A percentile compares a stretch with the other conserved stretches of the same genome.
These are phyloP conservation scores for Pholis gunnellus DNA, from an alignment of 2,113 vertebrate genomes.

Conservation along the genomic window DNA sequence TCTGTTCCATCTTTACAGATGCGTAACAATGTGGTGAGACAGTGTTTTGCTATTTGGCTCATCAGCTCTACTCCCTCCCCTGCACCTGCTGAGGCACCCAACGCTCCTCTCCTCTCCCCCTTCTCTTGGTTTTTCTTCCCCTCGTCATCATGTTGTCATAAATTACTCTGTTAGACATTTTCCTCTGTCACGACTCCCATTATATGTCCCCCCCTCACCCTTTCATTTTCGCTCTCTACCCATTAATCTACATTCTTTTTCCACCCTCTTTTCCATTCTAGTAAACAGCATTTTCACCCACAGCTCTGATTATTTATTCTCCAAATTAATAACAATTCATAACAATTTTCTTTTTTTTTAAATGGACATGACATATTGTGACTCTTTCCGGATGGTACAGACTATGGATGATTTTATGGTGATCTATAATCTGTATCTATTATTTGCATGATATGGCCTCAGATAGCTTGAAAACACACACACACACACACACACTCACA, in stretches of 20 bases:
- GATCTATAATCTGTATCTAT: neutral
- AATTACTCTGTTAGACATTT: constrained; percentile 19
- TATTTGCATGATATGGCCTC: constrained; percentile 29
- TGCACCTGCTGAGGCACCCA: constrained; percentile 22
- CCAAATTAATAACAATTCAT: neutral
- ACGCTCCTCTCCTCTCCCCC: constrained; percentile 14
- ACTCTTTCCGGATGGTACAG: neutral
- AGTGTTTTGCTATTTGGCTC: constrained; percentile 24
- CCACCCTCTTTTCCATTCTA: constrained; percentile 4
- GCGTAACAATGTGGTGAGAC: neutral
- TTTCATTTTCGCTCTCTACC: constrained; percentile 1
- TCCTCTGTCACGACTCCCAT: constrained; percentile 14
- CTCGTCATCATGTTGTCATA: constrained; percentile 32
- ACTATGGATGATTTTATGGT: neutral
- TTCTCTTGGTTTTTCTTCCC: neutral
- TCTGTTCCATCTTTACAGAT: neutral
- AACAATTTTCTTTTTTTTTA: too few relatives aligned
- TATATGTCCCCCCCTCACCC: neutral
- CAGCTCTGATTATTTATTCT: constrained; percentile 23
- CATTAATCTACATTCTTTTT: constrained; percentile 30
- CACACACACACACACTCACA: constrained; percentile 15
- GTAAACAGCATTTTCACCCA: constrained; percentile 15
- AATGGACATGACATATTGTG: constrained; percentile 1
- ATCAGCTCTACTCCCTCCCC: neutral
- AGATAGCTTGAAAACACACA: constrained; percentile 21